Evolutionary conservation across 2,113 vertebrate genomes (phyloP), one percentile per base, ranked within the genome.

Genomic region (Toxotes chatareus): DNA sequence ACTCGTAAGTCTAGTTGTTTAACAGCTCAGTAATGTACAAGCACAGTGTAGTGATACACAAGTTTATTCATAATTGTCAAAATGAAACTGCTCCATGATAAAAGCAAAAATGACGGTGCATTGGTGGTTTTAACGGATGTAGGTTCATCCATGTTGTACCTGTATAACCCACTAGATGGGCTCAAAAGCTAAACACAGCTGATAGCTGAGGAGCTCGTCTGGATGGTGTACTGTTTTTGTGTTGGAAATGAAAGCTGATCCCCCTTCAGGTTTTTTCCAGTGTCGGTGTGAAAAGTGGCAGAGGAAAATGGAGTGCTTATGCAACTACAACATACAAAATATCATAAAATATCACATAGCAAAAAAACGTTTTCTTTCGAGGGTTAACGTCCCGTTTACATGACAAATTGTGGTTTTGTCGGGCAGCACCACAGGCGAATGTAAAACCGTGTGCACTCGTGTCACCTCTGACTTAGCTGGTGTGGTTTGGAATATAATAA

Each of bases 81-180:
- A 38, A 7, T 38, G 4, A 38, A 38, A 1, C 1, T 27, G 27
- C 27, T 27, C 27, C 27, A 27, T 27, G 27, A 27, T 27, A 27
- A 27, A 27, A 27, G 27, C 27, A 27, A 27, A 27, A 27, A 27
- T 27, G 27, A 27, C 27, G 27, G 27, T 27, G 27, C 27, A 27
- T 27, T 27, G 27, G 27, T 27, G 8, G n/a, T 4, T n/a, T 4
- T 55, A 23, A 11, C 9, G 4, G 51, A 27, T 56, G 8, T 23
- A 56, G 4, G 11, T 23, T 27, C 8, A 56, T 23, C 1, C 5
- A 9, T 21, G 53, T 10, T 19, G 4, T 74, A 47, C 60, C 42
- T 9, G 1, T 2, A 7, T 73, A 3, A 1, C 10, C 83, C 93
- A 90, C 86, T 88, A 94, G 94, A 91, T 92, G 94, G 92, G 11